A percentile compares a stretch with the other conserved stretches of the same genome.
These are phyloP conservation scores for Acanthopagrus latus DNA, from an alignment of 2,797 vertebrate species.

Conservation along the genomic window DNA sequence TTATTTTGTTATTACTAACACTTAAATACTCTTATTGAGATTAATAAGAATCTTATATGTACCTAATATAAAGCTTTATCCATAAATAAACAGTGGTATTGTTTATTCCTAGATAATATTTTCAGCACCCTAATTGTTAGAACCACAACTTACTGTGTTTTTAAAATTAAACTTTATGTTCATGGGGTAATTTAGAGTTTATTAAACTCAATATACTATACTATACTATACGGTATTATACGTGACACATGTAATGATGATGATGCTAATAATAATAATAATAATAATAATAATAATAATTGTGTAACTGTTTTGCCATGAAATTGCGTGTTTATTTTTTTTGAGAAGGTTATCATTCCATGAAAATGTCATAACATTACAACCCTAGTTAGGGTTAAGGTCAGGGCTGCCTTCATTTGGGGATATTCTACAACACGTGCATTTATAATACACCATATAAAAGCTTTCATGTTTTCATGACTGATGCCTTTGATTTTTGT, in stretches of 20 bases:
- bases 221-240: too few species aligned
- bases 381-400: neutral
- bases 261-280: too few species aligned
- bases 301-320: too few species aligned
- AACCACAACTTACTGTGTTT: conserved; percentile 9
- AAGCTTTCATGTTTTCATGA: neutral
- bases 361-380: too few species aligned
- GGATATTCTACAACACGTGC: neutral
- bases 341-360: too few species aligned
- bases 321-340: too few species aligned
- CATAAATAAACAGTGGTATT: neutral
- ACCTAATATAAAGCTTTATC: too few species aligned
- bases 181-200: neutral
- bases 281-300: too few species aligned
- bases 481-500: conserved; percentile 45
- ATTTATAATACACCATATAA: conserved; percentile 1
- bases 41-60: too few species aligned
- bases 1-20: too few species aligned
- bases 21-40: too few species aligned
- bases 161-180: neutral
- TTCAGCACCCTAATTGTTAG: neutral
- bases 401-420: neutral
- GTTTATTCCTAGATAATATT: neutral
- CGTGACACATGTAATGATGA: too few species aligned
- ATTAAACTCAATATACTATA: neutral